Evolutionary conservation across 2,888 invertebrate species (phyloP), one percentile per base, ranked within the genome.

Genomic region (Lycia hirtaria): DNA sequence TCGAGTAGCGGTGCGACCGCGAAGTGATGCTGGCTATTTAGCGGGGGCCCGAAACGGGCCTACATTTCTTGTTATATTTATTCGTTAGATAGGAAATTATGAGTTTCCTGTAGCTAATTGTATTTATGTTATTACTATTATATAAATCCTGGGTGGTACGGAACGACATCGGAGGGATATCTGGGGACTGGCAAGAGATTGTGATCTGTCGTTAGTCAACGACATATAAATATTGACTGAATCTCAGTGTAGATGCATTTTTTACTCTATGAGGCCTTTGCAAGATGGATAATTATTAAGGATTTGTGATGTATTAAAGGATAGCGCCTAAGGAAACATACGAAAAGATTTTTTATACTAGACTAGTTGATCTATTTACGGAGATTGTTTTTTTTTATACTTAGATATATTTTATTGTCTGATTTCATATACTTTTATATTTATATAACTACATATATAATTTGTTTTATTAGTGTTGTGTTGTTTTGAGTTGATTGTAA

Each of bases 221-320:
- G 92, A 92, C 92, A 87, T 90, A 92, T 91, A 92, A 92, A 92
- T 89, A 92, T 87, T 90, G 92, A 92, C 92, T 92, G 92, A 92
- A 92, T 92, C 92, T 92, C 92, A 92, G 85, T 89, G 89, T 92
- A 92, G 92, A 92, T 92, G 92, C 92, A 92, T 92, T 92, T 91
- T 87, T 90, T 88, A 91, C 88, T 92, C 91, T 87, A 90, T 90
- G 92, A 92, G 92, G 92, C 92, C 92, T 92, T 92, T 87, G 92
- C 88, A 86, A 88, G 91, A 91, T 90, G 92, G 92, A 89, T 88
- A 88, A 88, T 87, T 91, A 87, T 87, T 90, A 92, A 92, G 88
- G 90, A 87, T 87, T 90, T 92, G 92, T 92, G 92, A 92, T 92
- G 92, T 91, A 89, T 90, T 90, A 88, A 92, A 83, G 92, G 92